Conservation (phyloP, 2,888 invertebrate species). For the Colostygia pectinataria region DNA sequence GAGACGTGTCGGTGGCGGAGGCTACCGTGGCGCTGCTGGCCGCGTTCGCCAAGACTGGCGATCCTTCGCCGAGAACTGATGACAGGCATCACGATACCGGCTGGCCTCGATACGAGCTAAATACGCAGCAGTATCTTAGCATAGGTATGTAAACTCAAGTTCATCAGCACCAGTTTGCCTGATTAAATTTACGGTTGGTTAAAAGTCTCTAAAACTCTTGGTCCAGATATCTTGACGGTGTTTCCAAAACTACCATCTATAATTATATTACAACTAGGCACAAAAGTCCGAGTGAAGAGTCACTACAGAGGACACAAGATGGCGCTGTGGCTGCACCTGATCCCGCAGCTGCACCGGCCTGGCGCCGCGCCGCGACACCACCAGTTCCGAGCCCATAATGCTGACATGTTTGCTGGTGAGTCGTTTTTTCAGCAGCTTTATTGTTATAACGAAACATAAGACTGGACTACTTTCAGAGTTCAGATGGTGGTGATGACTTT, state of each 20-base stretch:
- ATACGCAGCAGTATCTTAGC: slow-evolving; percentile 90
- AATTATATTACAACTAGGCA: slow-evolving; percentile 31
- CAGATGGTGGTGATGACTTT: too few relatives aligned
- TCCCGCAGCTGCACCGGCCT: slow-evolving; percentile 92
- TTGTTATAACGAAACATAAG: too few relatives aligned
- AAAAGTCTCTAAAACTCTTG: too few relatives aligned
- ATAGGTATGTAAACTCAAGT: slow-evolving; percentile 80
- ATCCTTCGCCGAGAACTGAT: slow-evolving; percentile 82
- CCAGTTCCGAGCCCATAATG: slow-evolving; percentile 86
- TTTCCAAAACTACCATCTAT: neutral
- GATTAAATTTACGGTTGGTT: too few relatives aligned
- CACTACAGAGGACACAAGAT: slow-evolving; percentile 95
- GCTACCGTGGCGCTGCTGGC: slow-evolving; percentile 88
- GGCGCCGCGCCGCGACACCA: slow-evolving; percentile 87
- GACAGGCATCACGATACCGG: slow-evolving; percentile 82
- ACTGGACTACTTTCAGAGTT: too few relatives aligned
- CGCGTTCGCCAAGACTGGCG: slow-evolving; percentile 91
- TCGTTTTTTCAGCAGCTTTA: neutral
- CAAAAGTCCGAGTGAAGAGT: slow-evolving; percentile 88
- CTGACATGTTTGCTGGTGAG: slow-evolving; percentile 88
- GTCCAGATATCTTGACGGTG: too few relatives aligned
- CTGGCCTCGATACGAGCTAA: slow-evolving; percentile 92
- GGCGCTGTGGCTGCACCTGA: slow-evolving; percentile 94
- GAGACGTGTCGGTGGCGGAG: slow-evolving; percentile 89
- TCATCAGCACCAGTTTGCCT: too few relatives aligned